phyloP scores from a whole-genome alignment of 2,888 invertebrate genomes.

The Nematopogon swammerdamellus region DNA sequence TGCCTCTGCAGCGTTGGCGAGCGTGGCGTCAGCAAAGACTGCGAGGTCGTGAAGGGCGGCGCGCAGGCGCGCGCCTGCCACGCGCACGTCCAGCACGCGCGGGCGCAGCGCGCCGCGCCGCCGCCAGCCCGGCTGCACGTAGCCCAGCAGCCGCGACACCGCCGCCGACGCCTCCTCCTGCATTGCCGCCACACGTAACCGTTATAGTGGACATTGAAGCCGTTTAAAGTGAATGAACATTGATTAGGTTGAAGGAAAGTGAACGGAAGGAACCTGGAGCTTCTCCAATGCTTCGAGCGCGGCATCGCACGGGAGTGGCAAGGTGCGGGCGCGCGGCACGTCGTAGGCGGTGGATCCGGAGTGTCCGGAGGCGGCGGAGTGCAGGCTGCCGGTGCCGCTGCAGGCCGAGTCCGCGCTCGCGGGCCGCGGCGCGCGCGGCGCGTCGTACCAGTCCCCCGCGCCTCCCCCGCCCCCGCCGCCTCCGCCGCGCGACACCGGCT shows the following conservation, averaged over 20 bases:
- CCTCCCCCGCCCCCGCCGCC: conserved; percentile 56
- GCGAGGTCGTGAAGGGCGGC: conserved; percentile 83
- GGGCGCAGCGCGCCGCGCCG: conserved; percentile 73
- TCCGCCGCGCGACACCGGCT: conserved; percentile 58
- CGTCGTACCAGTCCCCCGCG: conserved; percentile 44
- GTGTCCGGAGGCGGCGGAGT: conserved; percentile 46
- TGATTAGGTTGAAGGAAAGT: no score
- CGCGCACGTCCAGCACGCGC: conserved; percentile 77
- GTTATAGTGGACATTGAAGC: no score
- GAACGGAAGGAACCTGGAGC: conserved; percentile 50
- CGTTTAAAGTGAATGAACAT: no score
- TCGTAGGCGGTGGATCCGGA: conserved; percentile 49
- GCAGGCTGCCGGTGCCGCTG: conserved; percentile 49
- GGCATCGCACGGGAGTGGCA: conserved; percentile 48
- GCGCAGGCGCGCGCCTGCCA: conserved; percentile 72
- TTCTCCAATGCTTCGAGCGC: conserved; percentile 46
- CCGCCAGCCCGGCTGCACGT: conserved; percentile 81
- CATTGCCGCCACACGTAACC: no score
- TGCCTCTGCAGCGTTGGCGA: conserved; percentile 81
- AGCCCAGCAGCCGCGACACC: conserved; percentile 66
- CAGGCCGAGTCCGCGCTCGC: conserved; percentile 57
- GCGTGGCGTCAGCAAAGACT: conserved; percentile 83
- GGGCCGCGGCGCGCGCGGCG: conserved; percentile 44
- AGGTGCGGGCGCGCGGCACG: conserved; percentile 41
- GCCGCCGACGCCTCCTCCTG: conserved; percentile 75